Conservation (phyloP, 1,140 invertebrate species). For the Saccostrea echinata region DNA sequence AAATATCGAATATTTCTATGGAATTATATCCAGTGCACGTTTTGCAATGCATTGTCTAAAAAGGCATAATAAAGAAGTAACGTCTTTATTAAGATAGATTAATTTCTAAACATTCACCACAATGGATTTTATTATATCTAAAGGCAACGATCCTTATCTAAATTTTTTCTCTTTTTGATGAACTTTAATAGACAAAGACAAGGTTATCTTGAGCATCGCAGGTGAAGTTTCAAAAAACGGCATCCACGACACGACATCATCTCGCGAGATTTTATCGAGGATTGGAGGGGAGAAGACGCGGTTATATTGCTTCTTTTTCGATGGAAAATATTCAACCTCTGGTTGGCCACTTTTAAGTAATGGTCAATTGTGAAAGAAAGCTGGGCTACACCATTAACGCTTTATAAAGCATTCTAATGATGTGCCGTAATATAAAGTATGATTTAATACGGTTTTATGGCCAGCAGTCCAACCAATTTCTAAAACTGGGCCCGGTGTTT, state of each 20-base stretch:
- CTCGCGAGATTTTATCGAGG: conserved; percentile 19
- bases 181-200: conserved; percentile 25
- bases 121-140: conserved; percentile 40
- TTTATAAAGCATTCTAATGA: conserved; percentile 6
- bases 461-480: conserved; percentile 35
- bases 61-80: conserved; percentile 1
- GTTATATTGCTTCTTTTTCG: background rate
- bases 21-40: conserved; percentile 1
- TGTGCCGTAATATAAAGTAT: conserved; percentile 26
- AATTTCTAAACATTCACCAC: conserved; percentile 18
- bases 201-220: conserved; percentile 24
- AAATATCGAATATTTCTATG: background rate
- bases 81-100: conserved; percentile 32
- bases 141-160: conserved; percentile 27
- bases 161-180: conserved; percentile 30
- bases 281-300: conserved; percentile 4
- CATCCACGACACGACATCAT: background rate
- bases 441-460: conserved; percentile 34
- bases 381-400: background rate
- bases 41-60: conserved; percentile 23
- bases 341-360: conserved; percentile 31
- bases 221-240: conserved; percentile 27
- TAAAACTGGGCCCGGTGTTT: conserved; percentile 25
- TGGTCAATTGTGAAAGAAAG: conserved; percentile 24
- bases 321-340: background rate